phyloP scores from a whole-genome alignment of 92 coral and sea anemone species.

The Plumapathes pennacea region DNA sequence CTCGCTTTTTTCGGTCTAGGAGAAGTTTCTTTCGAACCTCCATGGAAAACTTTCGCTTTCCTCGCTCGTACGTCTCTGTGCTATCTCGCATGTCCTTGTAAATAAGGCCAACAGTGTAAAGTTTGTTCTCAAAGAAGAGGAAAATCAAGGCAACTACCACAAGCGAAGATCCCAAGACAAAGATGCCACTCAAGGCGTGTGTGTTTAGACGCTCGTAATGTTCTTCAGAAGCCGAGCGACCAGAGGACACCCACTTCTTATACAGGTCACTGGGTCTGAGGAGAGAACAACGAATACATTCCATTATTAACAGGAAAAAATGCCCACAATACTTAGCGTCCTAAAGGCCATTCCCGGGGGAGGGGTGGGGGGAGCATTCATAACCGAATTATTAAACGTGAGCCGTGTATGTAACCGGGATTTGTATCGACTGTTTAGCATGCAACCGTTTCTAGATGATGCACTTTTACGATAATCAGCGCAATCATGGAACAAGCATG shows the following conservation, averaged over 20 bases:
- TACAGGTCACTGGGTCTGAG: slow-evolving; percentile 81
- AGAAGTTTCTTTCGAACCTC: slow-evolving; percentile 65
- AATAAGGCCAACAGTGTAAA: slow-evolving; percentile 69
- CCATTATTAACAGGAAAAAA: too few relatives aligned
- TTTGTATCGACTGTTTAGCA: too few relatives aligned
- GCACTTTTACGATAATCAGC: too few relatives aligned
- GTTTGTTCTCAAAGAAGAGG: slow-evolving; percentile 67
- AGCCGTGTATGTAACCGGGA: too few relatives aligned
- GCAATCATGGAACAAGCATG: too few relatives aligned
- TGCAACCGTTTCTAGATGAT: too few relatives aligned
- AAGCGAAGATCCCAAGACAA: slow-evolving; percentile 71
- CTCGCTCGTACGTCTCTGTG: slow-evolving; percentile 23
- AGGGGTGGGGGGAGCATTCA: too few relatives aligned
- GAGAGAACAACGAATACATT: too few relatives aligned
- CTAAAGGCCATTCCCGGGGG: too few relatives aligned
- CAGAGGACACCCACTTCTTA: slow-evolving; percentile 90
- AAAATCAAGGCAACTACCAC: slow-evolving; percentile 57
- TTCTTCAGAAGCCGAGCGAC: slow-evolving; percentile 55
- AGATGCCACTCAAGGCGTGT: slow-evolving; percentile 73
- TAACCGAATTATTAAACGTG: too few relatives aligned
- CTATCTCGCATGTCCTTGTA: slow-evolving; percentile 47
- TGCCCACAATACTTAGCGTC: too few relatives aligned
- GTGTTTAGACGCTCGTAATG: slow-evolving; percentile 50
- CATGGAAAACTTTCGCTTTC: slow-evolving; percentile 46
- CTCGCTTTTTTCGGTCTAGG: slow-evolving; percentile 21